Base-by-base conservation (phyloP, 2,113 vertebrate species). In the Oreotrochilus melanogaster region DNA sequence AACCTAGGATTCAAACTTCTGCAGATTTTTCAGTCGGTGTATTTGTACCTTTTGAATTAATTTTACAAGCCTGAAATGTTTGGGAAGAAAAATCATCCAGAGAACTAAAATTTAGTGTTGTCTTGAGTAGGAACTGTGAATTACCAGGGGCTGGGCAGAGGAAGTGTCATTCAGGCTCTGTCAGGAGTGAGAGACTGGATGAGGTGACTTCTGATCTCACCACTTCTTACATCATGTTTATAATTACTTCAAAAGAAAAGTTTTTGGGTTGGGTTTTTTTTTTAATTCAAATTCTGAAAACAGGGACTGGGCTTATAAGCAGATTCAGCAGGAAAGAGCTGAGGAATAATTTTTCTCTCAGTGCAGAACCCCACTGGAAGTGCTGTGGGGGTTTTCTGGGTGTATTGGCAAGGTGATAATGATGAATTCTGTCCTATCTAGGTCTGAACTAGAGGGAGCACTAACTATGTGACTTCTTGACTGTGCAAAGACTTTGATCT, bases 401-500 rank as follows among this genome's bases (percentile, higher is more conserved):
- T 45, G 31, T 67, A 16, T 61, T 73, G 58, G 45, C 50, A 70
- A 56, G 83, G 91, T 62, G 89, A 45, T 75, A 54, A 15, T 47
- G 80, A 86, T 73, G 37, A 80, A 95, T 89, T 42, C 60, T 4
- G 23, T 57, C 56, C 28, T 76, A 0, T 42, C 30, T 73, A 54
- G 35, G 15, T 74, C 69, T 87, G 81, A 62, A 47, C 56, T 33
- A 18, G 35, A 22, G 69, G 23, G n/a, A 86, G 79, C 18, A 42
- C 47, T 37, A 42, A 42, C 58, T n/a, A 7, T 13, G 45, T 37
- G 50, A 73, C 60, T 84, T 83, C 58, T 43, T 76, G 83, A 28
- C 69, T 92, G 50, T 85, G 61, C 33, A 37, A 61, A 91, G 72
- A 54, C 86, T 94, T 92, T 79, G 86, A 88, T 92, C 74, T 88